Base-by-base conservation (phyloP, 2,888 invertebrate genomes). In the Stictocephala bisonia region DNA sequence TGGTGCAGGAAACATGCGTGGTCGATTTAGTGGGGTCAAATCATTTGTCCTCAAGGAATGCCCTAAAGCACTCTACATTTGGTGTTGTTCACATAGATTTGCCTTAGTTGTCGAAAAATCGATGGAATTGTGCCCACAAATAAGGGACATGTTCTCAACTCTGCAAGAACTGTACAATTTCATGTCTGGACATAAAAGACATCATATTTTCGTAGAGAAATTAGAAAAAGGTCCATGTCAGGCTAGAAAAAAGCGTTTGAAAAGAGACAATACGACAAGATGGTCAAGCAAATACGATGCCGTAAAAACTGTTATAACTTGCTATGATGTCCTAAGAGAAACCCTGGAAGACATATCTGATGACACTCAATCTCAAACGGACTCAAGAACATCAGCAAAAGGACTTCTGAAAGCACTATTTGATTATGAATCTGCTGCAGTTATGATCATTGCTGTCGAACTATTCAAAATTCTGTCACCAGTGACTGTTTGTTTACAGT, bases 1-100 rank as follows among this genome's bases (percentile, higher is more conserved):
- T 15, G 56, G 71, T 24, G 41, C 71, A 15, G 71, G 58, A 15
- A 71, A 71, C 58, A 71, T 71, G 71, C 9, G 26, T n/a, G 58
- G 71, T 1, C 4, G 15, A 6, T 68, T 3, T 29, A 50, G n/a
- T 18, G 50, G 50, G 1, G 6, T 50, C 0, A 68, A 48, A 29
- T 29, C 67, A 15, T 35, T 58, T 24, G 20, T 71, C 9, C 31
- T 11, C 3, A 41, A 20, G 58, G 20, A 56, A 26, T 58, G 48
- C 13, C 56, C 44, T 18, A 41, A 29, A 44, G 71, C 71, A 7
- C 26, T 41, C n/a, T 71, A 71, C 27, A 20, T 71, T 18, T 58
- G 40, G 24, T 71, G 41, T 20, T 70, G 24, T 56, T 51, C 50
- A 1, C 51, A 56, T n/a, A 58, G 26, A 27, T 58, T 41, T 44